These are phyloP conservation scores for Stegana nigrithorax DNA, from an alignment of 2,888 invertebrate species.

Conservation along the genomic window DNA sequence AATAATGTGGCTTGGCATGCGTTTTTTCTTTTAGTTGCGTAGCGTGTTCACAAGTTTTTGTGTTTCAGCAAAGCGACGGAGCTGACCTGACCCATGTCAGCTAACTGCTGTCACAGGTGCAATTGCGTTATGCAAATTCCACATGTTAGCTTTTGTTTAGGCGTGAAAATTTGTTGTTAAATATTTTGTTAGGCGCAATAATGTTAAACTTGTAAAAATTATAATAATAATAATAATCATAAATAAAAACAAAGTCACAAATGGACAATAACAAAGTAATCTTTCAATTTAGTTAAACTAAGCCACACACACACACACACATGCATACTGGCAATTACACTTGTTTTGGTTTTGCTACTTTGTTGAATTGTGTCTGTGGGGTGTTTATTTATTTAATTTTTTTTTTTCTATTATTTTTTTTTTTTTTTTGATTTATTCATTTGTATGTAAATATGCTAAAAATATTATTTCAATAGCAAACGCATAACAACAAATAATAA, in stretches of 20 bases:
- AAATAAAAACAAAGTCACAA: constrained; percentile 37
- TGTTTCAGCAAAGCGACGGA: no score
- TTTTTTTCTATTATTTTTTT: neutral
- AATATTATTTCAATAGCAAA: constrained; percentile 40
- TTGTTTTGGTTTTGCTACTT: no score
- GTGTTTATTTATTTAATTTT: neutral
- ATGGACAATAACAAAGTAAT: constrained; percentile 58
- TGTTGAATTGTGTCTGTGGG: no score
- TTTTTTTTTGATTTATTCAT: no score
- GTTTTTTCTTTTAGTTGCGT: no score
- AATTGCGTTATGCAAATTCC: no score
- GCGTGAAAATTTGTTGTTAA: neutral
- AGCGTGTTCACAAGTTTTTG: no score
- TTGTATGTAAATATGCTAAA: constrained; percentile 8
- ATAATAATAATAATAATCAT: constrained; percentile 30
- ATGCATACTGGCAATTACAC: no score
- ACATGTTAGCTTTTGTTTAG: no score
- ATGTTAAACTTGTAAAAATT: neutral
- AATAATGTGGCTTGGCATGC: no score
- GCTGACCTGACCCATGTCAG: no score
- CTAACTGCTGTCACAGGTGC: no score
- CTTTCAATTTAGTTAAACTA: constrained; percentile 50
- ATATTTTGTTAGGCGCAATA: neutral
- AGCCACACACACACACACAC: constrained; percentile 16
- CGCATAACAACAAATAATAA: constrained; percentile 23